These are phyloP conservation scores for Periplaneta americana DNA, from an alignment of 1,140 invertebrate species.

Conservation along the genomic window DNA sequence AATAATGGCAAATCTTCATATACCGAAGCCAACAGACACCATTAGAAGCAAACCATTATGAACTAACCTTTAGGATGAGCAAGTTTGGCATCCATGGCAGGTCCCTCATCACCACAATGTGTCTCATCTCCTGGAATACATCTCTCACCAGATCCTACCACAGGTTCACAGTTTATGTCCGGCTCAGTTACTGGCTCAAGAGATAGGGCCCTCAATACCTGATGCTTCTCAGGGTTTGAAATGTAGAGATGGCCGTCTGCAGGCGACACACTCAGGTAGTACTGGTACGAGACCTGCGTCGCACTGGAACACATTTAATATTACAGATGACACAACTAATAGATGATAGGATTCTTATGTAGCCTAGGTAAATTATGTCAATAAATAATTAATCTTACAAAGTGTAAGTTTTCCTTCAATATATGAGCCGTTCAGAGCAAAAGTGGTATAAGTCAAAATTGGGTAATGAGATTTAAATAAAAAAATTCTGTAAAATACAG, in stretches of 20 bases:
- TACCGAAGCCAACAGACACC: no score
- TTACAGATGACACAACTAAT: no score
- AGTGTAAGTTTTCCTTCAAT: no score
- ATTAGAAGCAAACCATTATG: no score
- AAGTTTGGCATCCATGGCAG: slow-evolving; percentile 82
- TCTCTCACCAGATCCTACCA: slow-evolving; percentile 92
- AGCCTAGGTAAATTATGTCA: no score
- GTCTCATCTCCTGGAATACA: slow-evolving; percentile 88
- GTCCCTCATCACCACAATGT: slow-evolving; percentile 90
- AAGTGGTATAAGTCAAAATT: no score
- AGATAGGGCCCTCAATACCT: slow-evolving; percentile 69
- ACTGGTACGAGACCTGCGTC: slow-evolving; percentile 90
- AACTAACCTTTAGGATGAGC: slow-evolving; percentile 88
- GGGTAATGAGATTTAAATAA: no score
- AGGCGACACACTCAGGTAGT: slow-evolving; percentile 91
- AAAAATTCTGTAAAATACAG: no score
- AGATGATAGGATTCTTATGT: no score
- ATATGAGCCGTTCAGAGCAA: no score
- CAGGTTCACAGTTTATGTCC: slow-evolving; percentile 77
- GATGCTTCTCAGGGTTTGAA: slow-evolving; percentile 90
- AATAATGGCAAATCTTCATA: no score
- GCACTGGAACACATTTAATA: slow-evolving; percentile 57
- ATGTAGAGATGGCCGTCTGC: slow-evolving; percentile 93
- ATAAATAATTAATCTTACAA: no score
- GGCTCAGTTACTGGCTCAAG: slow-evolving; percentile 76